Percentiles rank a stretch among this genome's conserved stretches.
Conservation (phyloP, 2,888 invertebrate genomes). For the Deilephila elpenor region DNA sequence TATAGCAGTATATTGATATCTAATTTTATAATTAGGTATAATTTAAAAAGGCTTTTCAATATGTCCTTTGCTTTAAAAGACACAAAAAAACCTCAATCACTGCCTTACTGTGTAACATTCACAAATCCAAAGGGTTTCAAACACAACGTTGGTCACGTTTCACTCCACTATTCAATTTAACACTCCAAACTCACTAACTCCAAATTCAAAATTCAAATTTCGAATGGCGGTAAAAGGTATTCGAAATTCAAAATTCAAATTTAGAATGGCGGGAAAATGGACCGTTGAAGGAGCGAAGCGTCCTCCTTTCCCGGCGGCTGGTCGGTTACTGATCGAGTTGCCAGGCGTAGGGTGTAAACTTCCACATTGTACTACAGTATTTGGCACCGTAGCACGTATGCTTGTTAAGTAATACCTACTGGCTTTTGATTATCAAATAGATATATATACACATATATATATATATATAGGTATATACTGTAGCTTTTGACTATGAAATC, state of each 20-base stretch:
- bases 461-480: too few species aligned
- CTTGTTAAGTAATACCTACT: neutral
- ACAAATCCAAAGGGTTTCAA: constrained; percentile 21
- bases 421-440: too few species aligned
- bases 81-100: neutral
- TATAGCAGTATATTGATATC: too few species aligned
- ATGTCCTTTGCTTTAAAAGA: too few species aligned
- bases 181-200: neutral
- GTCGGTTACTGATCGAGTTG: constrained; percentile 45
- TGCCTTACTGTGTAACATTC: neutral
- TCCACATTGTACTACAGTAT: neutral
- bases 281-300: constrained; percentile 37
- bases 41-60: too few species aligned
- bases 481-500: too few species aligned
- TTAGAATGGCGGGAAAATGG: neutral
- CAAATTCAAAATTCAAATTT: neutral
- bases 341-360: constrained; percentile 16
- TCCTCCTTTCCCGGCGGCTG: constrained; percentile 44
- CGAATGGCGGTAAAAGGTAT: neutral
- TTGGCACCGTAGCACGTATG: neutral
- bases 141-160: constrained; percentile 1
- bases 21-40: too few species aligned
- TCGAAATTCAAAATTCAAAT: neutral
- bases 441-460: too few species aligned
- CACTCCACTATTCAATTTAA: neutral